phyloP scores from a whole-genome alignment of 2,113 vertebrate species.

The Psophia crepitans region DNA sequence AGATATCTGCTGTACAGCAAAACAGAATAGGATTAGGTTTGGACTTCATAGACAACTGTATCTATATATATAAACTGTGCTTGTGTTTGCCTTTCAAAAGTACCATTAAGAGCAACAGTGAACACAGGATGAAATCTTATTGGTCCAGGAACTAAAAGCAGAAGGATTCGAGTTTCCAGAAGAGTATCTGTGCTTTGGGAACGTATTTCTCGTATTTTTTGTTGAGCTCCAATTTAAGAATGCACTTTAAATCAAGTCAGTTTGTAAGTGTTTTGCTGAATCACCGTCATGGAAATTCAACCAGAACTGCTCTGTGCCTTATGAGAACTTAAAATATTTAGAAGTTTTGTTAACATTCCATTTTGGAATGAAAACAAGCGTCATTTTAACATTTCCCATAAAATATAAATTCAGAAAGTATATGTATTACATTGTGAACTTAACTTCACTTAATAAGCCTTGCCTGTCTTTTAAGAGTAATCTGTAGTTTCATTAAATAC shows the following conservation, averaged over 20 bases:
- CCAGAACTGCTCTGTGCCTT: not conserved
- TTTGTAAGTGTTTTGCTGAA: not conserved
- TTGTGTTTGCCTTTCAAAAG: slow-evolving; percentile 49
- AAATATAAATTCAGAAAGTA: not conserved
- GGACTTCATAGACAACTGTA: slow-evolving; percentile 48
- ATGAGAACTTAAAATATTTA: not conserved
- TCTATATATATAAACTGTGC: slow-evolving; percentile 48
- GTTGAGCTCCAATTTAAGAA: not conserved
- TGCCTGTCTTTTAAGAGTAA: not conserved
- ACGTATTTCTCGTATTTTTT: slow-evolving; percentile 3
- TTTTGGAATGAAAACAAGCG: not conserved
- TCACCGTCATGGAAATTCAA: not conserved
- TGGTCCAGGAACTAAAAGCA: not conserved
- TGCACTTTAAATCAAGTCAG: not conserved
- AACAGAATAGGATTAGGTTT: slow-evolving; percentile 35
- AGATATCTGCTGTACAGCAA: not conserved
- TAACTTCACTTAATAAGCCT: no score
- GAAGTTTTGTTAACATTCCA: not conserved
- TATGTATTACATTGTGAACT: not conserved
- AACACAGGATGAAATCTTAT: not conserved
- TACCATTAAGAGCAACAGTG: not conserved
- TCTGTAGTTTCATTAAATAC: not conserved
- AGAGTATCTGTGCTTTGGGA: not conserved
- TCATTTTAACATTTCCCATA: not conserved
- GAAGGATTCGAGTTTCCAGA: not conserved